These are phyloP conservation scores for Sardina pilchardus DNA, from an alignment of 2,113 vertebrate species.

Conservation along the genomic window DNA sequence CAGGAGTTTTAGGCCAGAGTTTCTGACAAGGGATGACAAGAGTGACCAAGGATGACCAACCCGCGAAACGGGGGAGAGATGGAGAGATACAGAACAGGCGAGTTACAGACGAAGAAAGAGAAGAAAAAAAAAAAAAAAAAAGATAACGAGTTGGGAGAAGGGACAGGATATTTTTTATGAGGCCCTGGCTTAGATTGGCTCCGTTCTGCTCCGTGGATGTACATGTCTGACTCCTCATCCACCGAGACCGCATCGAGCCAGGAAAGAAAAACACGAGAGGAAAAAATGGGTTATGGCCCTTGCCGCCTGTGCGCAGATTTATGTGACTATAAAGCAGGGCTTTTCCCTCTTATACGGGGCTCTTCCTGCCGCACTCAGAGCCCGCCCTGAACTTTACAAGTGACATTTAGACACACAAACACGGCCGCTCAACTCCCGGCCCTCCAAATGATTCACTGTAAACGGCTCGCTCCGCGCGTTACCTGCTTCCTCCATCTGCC, in stretches of 20 bases:
- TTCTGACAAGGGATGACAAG: conserved; percentile 10
- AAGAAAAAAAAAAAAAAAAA: not conserved
- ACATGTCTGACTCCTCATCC: conserved; percentile 18
- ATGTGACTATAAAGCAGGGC: conserved; percentile 63
- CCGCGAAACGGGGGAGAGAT: not conserved
- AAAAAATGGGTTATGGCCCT: conserved; percentile 50
- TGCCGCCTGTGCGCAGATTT: conserved; percentile 57
- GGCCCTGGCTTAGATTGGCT: conserved; percentile 2
- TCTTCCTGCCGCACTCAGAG: conserved; percentile 52
- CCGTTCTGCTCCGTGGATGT: conserved; percentile 14
- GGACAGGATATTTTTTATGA: not conserved
- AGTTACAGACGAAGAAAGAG: not conserved
- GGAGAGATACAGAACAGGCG: not conserved
- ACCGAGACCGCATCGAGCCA: not conserved
- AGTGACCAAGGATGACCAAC: not conserved
- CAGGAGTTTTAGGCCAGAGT: not conserved
- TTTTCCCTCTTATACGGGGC: conserved; percentile 58
- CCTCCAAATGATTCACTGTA: conserved; percentile 12
- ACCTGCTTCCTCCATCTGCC: not conserved
- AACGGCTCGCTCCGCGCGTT: not conserved
- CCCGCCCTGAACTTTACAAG: conserved; percentile 46
- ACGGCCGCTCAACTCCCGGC: conserved; percentile 32
- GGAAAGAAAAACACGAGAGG: conserved; percentile 35
- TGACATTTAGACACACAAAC: conserved; percentile 61
- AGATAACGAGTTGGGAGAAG: not conserved